Evolutionary conservation across 2,888 invertebrate species (phyloP).

Genomic region (Alcis repandata): DNA sequence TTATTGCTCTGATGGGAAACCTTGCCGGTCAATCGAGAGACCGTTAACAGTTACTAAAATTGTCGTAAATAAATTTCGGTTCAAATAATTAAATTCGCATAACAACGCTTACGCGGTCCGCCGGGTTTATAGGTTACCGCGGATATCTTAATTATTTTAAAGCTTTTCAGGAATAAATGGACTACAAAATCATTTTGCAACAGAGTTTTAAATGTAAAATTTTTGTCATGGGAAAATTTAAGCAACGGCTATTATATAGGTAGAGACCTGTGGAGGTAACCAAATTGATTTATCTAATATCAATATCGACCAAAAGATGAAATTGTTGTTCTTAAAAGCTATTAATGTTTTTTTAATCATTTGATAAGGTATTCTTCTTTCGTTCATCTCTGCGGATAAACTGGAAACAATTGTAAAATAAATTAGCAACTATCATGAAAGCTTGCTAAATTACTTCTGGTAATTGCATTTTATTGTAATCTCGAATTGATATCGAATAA

Average conservation of each 20-base stretch:
- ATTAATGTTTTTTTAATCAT: no score
- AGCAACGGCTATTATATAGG: not conserved
- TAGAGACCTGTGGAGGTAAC: no score
- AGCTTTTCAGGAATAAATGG: slow-evolving; percentile 19
- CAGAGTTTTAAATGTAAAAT: not conserved
- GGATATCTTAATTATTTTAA: slow-evolving; percentile 36
- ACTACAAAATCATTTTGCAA: not conserved
- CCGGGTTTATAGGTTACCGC: slow-evolving; percentile 14
- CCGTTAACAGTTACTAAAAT: slow-evolving; percentile 22
- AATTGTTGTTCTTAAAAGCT: no score
- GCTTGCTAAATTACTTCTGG: not conserved
- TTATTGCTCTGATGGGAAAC: slow-evolving; percentile 12
- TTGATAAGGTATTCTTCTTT: no score
- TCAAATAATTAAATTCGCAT: slow-evolving; percentile 26
- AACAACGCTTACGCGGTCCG: slow-evolving; percentile 18
- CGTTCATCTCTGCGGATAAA: no score
- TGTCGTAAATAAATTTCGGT: slow-evolving; percentile 26
- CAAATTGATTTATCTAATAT: no score
- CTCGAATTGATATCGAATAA: slow-evolving; percentile 43
- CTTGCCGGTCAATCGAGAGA: slow-evolving; percentile 8
- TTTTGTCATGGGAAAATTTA: not conserved
- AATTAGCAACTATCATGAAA: not conserved
- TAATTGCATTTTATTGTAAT: slow-evolving; percentile 24
- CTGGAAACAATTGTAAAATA: no score
- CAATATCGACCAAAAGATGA: no score